Conservation (phyloP, 30 jellyfish, hydroid and myxozoan genomes). For the Pelagia noctiluca region DNA sequence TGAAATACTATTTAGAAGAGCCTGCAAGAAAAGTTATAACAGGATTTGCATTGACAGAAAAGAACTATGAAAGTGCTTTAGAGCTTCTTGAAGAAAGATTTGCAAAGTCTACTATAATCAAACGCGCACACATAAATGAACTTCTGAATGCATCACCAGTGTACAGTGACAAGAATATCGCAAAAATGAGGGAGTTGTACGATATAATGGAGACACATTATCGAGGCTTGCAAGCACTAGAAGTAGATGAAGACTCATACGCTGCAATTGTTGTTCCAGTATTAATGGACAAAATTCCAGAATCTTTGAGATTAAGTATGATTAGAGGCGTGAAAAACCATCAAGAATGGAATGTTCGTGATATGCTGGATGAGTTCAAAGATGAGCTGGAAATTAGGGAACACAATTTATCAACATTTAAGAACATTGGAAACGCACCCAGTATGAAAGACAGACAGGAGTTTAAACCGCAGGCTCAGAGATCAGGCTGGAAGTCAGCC, state of each 20-base stretch:
- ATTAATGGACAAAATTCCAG: slow-evolving; percentile 23
- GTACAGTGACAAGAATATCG: not conserved
- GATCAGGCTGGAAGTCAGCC: not conserved
- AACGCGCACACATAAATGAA: not conserved
- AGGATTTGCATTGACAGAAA: slow-evolving; percentile 2
- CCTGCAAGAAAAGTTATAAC: slow-evolving; percentile 12
- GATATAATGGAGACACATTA: not conserved
- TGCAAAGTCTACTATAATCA: not conserved
- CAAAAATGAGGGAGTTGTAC: not conserved
- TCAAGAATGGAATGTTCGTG: not conserved
- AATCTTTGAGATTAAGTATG: not conserved
- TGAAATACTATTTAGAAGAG: slow-evolving; percentile 35
- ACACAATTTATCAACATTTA: not conserved
- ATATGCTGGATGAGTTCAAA: slow-evolving; percentile 16
- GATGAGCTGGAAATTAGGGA: slow-evolving; percentile 24
- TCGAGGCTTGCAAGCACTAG: not conserved
- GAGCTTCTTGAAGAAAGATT: not conserved
- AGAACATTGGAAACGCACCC: not conserved
- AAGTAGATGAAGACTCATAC: slow-evolving; percentile 19
- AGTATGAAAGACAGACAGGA: not conserved
- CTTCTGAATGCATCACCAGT: not conserved
- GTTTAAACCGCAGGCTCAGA: not conserved
- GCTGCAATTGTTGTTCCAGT: slow-evolving; percentile 31
- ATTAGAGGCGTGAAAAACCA: not conserved
- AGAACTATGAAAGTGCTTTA: not conserved